Evolutionary conservation across 2,888 invertebrate species (phyloP).

Genomic region (Aleiodes leptofemur): DNA sequence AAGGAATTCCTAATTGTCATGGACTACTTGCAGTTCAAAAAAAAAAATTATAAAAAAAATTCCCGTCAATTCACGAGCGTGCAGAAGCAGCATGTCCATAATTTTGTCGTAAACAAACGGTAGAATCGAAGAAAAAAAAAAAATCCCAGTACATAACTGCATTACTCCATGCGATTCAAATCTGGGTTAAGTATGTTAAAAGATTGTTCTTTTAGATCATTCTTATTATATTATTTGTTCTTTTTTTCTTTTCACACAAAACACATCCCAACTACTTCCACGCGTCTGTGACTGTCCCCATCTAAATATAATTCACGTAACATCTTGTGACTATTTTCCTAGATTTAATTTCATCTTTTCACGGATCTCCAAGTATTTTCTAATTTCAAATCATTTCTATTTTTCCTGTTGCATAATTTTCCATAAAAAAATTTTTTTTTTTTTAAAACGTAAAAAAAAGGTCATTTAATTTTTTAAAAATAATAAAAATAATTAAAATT

Average conservation of each 20-base stretch:
- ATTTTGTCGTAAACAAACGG: neutral
- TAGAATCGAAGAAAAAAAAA: neutral
- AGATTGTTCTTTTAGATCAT: conserved; percentile 13
- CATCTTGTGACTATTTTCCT: conserved; percentile 47
- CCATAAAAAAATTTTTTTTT: too few relatives aligned
- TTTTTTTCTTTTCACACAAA: conserved; percentile 22
- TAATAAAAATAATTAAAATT: too few relatives aligned
- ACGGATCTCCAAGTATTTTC: conserved; percentile 20
- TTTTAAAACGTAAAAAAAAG: too few relatives aligned
- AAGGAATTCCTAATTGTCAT: too few relatives aligned
- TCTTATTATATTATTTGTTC: conserved; percentile 4
- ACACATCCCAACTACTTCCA: conserved; percentile 36
- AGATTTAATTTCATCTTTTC: conserved; percentile 12
- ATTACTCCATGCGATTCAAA: neutral
- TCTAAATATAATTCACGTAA: conserved; percentile 56
- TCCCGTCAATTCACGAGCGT: too few relatives aligned
- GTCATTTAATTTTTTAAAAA: neutral
- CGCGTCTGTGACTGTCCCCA: conserved; percentile 11
- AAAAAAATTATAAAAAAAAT: too few relatives aligned
- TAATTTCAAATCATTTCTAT: neutral
- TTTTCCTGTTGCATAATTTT: conserved; percentile 39
- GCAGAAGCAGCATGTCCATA: neutral
- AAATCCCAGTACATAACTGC: neutral
- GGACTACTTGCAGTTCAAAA: too few relatives aligned
- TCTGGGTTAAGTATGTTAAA: conserved; percentile 22